phyloP scores from a whole-genome alignment of 2,113 vertebrate species.

The Psettodes erumei region DNA sequence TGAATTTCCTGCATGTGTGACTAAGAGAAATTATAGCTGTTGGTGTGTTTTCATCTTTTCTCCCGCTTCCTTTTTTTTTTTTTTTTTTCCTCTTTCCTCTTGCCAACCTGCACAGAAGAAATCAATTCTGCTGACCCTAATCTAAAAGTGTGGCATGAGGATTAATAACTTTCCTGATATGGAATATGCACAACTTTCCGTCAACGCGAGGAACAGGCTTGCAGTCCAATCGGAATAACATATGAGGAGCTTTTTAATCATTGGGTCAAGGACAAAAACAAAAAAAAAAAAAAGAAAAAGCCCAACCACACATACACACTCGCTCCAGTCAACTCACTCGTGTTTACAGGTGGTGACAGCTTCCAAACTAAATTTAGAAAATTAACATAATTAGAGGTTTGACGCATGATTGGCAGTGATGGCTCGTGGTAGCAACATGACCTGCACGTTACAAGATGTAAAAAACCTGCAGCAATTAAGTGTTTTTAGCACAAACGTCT shows the following conservation, averaged over 20 bases:
- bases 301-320: too few species aligned
- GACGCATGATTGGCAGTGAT: not conserved
- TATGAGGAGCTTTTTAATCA: slow-evolving; percentile 73
- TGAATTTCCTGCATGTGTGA: slow-evolving; percentile 45
- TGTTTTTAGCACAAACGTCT: not conserved
- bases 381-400: not conserved
- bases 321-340: not conserved
- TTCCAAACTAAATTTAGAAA: not conserved
- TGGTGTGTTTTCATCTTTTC: slow-evolving; percentile 54
- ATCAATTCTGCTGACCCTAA: slow-evolving; percentile 66
- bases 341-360: not conserved
- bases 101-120: slow-evolving; percentile 42
- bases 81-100: slow-evolving; percentile 44
- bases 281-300: too few species aligned
- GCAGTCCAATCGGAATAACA: slow-evolving; percentile 72
- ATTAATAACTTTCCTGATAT: slow-evolving; percentile 76
- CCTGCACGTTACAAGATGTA: too few species aligned
- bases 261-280: slow-evolving; percentile 44
- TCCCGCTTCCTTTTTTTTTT: not conserved
- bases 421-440: not conserved
- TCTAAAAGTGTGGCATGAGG: slow-evolving; percentile 72
- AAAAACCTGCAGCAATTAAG: not conserved
- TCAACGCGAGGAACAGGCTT: slow-evolving; percentile 72
- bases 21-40: slow-evolving; percentile 52
- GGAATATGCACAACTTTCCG: slow-evolving; percentile 76